Base-by-base conservation (phyloP, 2,113 vertebrate genomes). In the Rhea americana region DNA sequence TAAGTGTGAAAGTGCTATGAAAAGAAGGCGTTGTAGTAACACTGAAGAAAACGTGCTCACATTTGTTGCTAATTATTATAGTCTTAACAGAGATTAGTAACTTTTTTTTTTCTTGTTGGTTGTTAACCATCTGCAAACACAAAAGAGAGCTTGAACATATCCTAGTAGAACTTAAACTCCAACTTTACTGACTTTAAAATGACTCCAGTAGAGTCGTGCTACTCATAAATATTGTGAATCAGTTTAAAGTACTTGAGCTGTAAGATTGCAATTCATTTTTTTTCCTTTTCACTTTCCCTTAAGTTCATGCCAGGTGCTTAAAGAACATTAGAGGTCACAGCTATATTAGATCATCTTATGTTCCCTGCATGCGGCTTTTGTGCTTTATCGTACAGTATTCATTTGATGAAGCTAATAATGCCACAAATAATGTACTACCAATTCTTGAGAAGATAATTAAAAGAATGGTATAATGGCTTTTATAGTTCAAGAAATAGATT, bases 361-460 rank as follows among this genome's bases (percentile, higher is more conserved):
- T 85, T 90, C 90, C 43, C 56, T 85, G 39, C 5, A 22, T 70
- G 9, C 6, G 18, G 85, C 77, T 77, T 75, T 91, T 77, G 67
- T 70, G 72, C 61, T 87, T 76, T 68, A 39, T 73, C 50, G 80
- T 32, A 70, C 82, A 96, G 61, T 14, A 88, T 21, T 14, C 1
- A 73, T 82, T 72, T 85, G 30, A 94, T 80, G 63, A 80, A 91
- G 13, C 11, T 91, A 82, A 82, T 74, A 91, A 92, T 77, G 30
- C 13, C 48, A 16, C 43, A 93, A 85, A 91, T 79, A 90, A 87
- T 70, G 66, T 87, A 43, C 41, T 51, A 76, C 7, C 21, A 47
- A 62, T 82, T 96, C 59, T 55, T 94, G 63, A 77, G 70, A 85
- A 85, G 45, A 87, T 93, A 94, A 94, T 85, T 93, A 72, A 88